phyloP scores from a whole-genome alignment of 2,113 vertebrate genomes.

The Gobius niger region DNA sequence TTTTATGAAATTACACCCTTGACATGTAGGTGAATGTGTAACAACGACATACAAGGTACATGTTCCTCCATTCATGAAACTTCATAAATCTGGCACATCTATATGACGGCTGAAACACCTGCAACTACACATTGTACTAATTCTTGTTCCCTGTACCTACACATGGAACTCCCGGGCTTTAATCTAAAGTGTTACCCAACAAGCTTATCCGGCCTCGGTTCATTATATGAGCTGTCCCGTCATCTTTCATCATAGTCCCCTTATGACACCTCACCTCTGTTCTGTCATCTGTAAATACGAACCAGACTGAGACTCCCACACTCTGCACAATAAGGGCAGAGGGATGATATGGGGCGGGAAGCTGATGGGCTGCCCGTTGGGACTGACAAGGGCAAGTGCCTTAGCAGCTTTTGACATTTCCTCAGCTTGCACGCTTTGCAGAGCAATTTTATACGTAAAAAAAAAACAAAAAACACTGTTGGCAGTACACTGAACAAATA shows the following conservation, averaged over 20 bases:
- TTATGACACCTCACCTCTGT: constrained; percentile 16
- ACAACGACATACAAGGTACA: too few species aligned
- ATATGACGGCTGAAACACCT: too few species aligned
- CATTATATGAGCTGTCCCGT: neutral
- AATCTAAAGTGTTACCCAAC: too few species aligned
- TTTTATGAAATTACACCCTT: too few species aligned
- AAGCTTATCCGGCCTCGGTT: neutral
- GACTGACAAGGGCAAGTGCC: neutral
- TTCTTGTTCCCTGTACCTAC: too few species aligned
- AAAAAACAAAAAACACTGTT: neutral
- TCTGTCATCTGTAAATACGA: constrained; percentile 4
- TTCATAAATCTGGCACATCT: too few species aligned
- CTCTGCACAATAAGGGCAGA: neutral
- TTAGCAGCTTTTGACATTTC: neutral
- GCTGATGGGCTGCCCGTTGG: neutral
- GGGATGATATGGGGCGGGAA: neutral
- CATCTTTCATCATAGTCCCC: neutral
- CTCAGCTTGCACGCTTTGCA: neutral
- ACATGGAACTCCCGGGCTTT: too few species aligned
- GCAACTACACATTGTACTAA: too few species aligned
- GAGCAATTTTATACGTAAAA: neutral
- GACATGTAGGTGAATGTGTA: too few species aligned
- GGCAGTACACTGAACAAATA: neutral
- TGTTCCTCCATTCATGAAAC: too few species aligned
- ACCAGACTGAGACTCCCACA: constrained; percentile 4